Conservation (phyloP, 2,888 invertebrate species). For the Lasius fuliginosus region DNA sequence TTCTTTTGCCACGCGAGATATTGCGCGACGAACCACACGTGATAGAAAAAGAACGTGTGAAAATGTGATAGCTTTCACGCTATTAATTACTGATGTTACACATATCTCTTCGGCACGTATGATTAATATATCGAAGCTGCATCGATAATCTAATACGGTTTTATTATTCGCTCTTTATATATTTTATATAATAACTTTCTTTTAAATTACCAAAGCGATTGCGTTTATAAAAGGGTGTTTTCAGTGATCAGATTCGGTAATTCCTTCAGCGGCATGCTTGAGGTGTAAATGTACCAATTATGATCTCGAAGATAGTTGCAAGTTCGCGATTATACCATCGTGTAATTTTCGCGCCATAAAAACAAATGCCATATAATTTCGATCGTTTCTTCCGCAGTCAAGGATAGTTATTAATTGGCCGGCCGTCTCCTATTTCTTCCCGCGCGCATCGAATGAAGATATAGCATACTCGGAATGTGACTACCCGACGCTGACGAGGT, state of each 20-base stretch:
- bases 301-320: not conserved
- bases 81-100: not conserved
- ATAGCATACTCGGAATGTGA: slow-evolving; percentile 41
- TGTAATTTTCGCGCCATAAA: not conserved
- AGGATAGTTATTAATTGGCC: not conserved
- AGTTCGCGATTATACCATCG: not conserved
- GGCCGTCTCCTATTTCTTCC: slow-evolving; percentile 12
- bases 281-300: not conserved
- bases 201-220: not conserved
- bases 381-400: not conserved
- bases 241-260: not conserved
- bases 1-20: slow-evolving; percentile 6
- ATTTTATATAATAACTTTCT: slow-evolving; percentile 4
- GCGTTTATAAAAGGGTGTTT: not conserved
- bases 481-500: slow-evolving; percentile 28
- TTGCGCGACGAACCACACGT: not conserved
- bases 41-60: not conserved
- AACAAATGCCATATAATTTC: not conserved
- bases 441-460: slow-evolving; percentile 29
- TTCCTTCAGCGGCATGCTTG: not conserved
- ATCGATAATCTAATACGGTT: not conserved
- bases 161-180: not conserved
- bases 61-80: not conserved
- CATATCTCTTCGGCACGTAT: not conserved
- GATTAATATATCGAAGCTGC: not conserved